Evolutionary conservation across 2,888 invertebrate genomes (phyloP), one percentile per base, ranked within the genome.

Genomic region (Hedya salicella): DNA sequence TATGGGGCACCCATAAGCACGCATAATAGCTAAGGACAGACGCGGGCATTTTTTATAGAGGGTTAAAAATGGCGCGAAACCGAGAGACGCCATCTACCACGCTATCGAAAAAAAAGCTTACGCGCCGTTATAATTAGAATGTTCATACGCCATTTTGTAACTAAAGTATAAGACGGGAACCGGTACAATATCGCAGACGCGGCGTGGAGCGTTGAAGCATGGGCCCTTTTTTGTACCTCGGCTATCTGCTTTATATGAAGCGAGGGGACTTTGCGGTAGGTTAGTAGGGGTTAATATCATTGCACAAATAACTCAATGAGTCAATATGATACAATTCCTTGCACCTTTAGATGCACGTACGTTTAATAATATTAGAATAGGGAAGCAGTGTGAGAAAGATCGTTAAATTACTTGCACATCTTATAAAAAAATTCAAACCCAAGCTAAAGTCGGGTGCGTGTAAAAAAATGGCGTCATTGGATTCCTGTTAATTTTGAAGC

Each of bases 241-340:
- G 25, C 25, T 25, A 25, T 25, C 25, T 9, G 59, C 50, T 44
- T 63, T 52, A 60, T 60, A 60, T 40, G 62, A 56, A 46, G 54
- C 57, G 52, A 71, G 68, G 49, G 66, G 61, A 57, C 44, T 60
- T 71, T 75, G 74, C 68, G 74, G 71, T 76, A 76, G 73, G 68
- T 73, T 76, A 68, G 62, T 60, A 57, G 62, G 62, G 67, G 56
- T 46, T 42, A 46, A 57, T 62, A 68, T 63, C 49, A 54, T 66
- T 49, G 61, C 66, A 60, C 52, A 59, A 65, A 65, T 59, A 61
- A 54, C 61, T 57, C 49, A 13, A 49, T 54, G 42, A 46, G 53
- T 61, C 66, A 66, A 66, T 61, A 48, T 61, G 54, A 66, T 54
- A 61, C 66, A 61, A 61, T 60, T 54, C 59, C 48, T 39, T 66